These are phyloP conservation scores for Drosophila tristis DNA, from an alignment of 1,140 invertebrate species.

Conservation along the genomic window DNA sequence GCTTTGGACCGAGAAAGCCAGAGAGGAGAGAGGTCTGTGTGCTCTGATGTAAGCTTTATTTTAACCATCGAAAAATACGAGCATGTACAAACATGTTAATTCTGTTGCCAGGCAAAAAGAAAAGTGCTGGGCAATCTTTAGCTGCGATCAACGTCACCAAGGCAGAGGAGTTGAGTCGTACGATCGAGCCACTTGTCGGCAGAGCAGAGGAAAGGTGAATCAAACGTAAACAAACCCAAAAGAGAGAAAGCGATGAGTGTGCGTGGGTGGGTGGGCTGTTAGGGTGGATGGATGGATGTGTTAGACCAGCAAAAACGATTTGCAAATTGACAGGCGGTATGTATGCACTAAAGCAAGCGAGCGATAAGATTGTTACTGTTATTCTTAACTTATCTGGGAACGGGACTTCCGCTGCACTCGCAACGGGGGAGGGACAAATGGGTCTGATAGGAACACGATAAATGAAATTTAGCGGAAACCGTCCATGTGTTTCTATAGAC, in stretches of 20 bases:
- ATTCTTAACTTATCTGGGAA: constrained; percentile 25
- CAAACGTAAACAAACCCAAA: constrained; percentile 27
- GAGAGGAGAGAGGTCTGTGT: not conserved
- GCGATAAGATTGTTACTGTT: constrained; percentile 30
- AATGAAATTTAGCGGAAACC: constrained; percentile 29
- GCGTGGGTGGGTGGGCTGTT: constrained; percentile 4
- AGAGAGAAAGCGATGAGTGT: constrained; percentile 11
- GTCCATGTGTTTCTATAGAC: constrained; percentile 6
- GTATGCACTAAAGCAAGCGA: constrained; percentile 5
- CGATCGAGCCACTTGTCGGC: constrained; percentile 2
- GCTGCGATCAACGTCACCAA: constrained; percentile 7
- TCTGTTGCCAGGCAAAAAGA: constrained; percentile 27
- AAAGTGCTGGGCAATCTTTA: not conserved
- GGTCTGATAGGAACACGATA: constrained; percentile 31
- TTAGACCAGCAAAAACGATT: constrained; percentile 32
- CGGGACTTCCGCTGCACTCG: constrained; percentile 37
- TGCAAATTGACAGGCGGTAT: constrained; percentile 8
- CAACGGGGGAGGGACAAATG: not conserved
- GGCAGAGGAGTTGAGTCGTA: constrained; percentile 7
- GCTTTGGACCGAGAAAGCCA: not conserved
- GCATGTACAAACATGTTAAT: constrained; percentile 16
- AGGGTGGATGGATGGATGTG: constrained; percentile 23
- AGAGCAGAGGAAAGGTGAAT: constrained; percentile 13
- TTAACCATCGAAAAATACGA: not conserved
- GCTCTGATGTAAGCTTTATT: constrained; percentile 10